Evolutionary conservation across 2,888 invertebrate species (phyloP), one percentile per base, ranked within the genome.

Genomic region (Drosophila bunnanda): DNA sequence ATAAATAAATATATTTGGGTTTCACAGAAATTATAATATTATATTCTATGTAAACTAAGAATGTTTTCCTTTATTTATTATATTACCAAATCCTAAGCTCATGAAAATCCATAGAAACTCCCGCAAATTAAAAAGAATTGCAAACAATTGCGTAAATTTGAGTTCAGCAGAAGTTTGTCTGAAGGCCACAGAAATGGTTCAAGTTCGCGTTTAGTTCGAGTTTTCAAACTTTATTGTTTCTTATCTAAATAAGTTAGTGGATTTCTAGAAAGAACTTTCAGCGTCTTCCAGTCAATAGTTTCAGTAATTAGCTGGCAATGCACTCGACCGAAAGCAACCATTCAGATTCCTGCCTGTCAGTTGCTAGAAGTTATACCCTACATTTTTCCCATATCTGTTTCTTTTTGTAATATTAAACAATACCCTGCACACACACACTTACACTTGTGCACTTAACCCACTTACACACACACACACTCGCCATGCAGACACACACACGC

Each of bases 241-340:
- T 13, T 3, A 64, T 64, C 64, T 50, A 20, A 61, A 64, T 34
- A 62, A 64, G 41, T 50, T 36, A 3, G 17, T 28, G 15, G 34
- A 48, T 13, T 15, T 50, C 34, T 20, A 32, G 9, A 38, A 15
- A n/a, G n/a, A 46, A 6, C 12, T 5, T 20, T 32, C 30, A 12
- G 2, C 12, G 8, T 30, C 22, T 10, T 28, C 50, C 38, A 10
- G 7, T 43, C 39, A 53, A 58, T 84, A 67, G 62, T 72, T 80
- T 46, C 50, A 43, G 39, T 78, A 80, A 83, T 83, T 76, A 86
- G 60, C 50, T 60, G 41, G 15, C 20, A 30, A 12, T n/a, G 17
- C 55, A 34, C 43, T 52, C 54, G 13, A 44, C 50, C 61, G 61
- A 55, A 56, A 32, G 71, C 62, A 43, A 28, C 43, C 41, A 68